Evolutionary conservation across 2,113 vertebrate genomes (phyloP).

Genomic region (Triplophysa dalaica): DNA sequence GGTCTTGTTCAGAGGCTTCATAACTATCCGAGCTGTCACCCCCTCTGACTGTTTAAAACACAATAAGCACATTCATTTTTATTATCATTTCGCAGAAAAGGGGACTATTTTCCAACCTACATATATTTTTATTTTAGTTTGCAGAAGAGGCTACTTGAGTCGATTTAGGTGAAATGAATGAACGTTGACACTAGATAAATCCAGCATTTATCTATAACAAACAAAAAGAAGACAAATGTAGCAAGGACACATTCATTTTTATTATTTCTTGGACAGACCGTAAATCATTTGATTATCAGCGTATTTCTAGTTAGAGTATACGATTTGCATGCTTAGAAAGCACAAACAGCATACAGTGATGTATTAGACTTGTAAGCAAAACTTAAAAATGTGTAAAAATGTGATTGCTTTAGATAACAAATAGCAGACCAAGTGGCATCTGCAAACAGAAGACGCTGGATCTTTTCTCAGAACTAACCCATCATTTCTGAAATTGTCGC

Average conservation of each 20-base stretch:
- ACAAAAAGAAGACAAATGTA: constrained; percentile 11
- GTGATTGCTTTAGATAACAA: too few relatives aligned
- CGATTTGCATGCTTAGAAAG: neutral
- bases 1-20: constrained; percentile 62
- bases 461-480: too few relatives aligned
- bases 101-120: neutral
- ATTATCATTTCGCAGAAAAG: neutral
- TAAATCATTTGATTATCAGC: constrained; percentile 1
- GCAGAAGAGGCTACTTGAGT: neutral
- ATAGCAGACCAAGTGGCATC: too few relatives aligned
- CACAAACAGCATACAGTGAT: neutral
- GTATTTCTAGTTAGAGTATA: neutral
- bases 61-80: constrained; percentile 3
- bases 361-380: too few relatives aligned
- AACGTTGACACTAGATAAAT: constrained; percentile 5
- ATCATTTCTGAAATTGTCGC: too few relatives aligned
- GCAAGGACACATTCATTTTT: constrained; percentile 8
- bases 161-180: constrained; percentile 5
- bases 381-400: too few relatives aligned
- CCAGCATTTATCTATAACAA: constrained; percentile 6
- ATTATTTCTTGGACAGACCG: neutral
- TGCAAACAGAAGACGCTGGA: too few relatives aligned
- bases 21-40: constrained; percentile 57
- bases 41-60: constrained; percentile 47
- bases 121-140: neutral